These are phyloP conservation scores for Altica lythri DNA, from an alignment of 2,888 invertebrate genomes.

Conservation along the genomic window DNA sequence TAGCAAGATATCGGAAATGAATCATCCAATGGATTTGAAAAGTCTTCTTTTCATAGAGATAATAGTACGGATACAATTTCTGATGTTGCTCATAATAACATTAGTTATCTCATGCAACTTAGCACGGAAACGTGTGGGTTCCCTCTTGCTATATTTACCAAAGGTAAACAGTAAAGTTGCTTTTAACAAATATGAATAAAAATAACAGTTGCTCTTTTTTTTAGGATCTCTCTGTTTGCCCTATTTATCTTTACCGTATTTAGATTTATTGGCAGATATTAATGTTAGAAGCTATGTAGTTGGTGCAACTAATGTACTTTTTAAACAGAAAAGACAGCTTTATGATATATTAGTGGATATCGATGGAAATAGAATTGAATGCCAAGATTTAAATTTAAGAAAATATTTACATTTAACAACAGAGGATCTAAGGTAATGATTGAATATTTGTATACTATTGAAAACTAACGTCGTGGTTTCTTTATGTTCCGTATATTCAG, in stretches of 20 bases:
- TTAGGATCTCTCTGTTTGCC: conserved; percentile 90
- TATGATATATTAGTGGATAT: conserved; percentile 92
- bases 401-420: conserved; percentile 87
- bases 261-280: conserved; percentile 87
- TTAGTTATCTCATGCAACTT: conserved; percentile 67
- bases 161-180: conserved; percentile 29
- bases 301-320: conserved; percentile 98
- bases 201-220: no score
- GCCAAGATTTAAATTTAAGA: conserved; percentile 76
- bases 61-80: conserved; percentile 69
- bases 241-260: conserved; percentile 91
- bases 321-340: conserved; percentile 91
- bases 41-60: conserved; percentile 68
- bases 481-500: no score
- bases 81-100: conserved; percentile 64
- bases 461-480: no score
- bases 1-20: conserved; percentile 27
- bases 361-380: conserved; percentile 75
- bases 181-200: no score
- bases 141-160: conserved; percentile 63
- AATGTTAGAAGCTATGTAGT: conserved; percentile 86
- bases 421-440: conserved; percentile 76
- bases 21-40: conserved; percentile 37
- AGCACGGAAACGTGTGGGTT: conserved; percentile 80
- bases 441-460: conserved; percentile 82